Percentiles rank a stretch among this genome's conserved stretches.
These are phyloP conservation scores for Drosophila mulleri DNA, from an alignment of 2,888 invertebrate genomes.

Conservation along the genomic window DNA sequence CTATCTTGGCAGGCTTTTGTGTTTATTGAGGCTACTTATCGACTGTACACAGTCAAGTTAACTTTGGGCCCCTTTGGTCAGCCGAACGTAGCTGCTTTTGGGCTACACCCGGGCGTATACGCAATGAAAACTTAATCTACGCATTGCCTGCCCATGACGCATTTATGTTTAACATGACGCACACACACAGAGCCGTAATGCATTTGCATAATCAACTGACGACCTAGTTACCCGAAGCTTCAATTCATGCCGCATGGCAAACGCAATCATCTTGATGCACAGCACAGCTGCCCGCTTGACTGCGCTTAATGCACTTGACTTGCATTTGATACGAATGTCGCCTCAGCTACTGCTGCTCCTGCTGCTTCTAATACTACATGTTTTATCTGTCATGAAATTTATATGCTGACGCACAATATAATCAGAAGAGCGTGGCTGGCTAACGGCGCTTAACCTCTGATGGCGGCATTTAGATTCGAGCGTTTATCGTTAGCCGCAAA, in stretches of 20 bases:
- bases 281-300: conserved; percentile 8
- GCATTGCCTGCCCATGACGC: conserved; percentile 1
- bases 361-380: neutral
- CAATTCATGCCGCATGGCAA: conserved; percentile 10
- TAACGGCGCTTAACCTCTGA: conserved; percentile 61
- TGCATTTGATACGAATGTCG: conserved; percentile 6
- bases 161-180: neutral
- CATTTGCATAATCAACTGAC: conserved; percentile 41
- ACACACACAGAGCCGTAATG: conserved; percentile 2
- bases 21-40: conserved; percentile 77
- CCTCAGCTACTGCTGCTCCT: neutral
- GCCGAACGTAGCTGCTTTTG: conserved; percentile 2
- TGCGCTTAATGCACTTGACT: conserved; percentile 27
- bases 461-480: conserved; percentile 63
- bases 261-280: conserved; percentile 38
- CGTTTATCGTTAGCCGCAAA: conserved; percentile 46
- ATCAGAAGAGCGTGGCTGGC: conserved; percentile 48
- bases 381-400: conserved; percentile 56
- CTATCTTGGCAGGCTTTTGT: conserved; percentile 56
- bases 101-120: conserved; percentile 30
- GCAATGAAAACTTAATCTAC: conserved; percentile 32
- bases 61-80: conserved; percentile 26
- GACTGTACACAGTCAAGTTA: conserved; percentile 65
- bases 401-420: conserved; percentile 74
- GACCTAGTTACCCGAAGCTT: conserved; percentile 22